These are phyloP conservation scores for Onychostruthus taczanowskii DNA, from an alignment of 2,113 vertebrate genomes.

Conservation along the genomic window DNA sequence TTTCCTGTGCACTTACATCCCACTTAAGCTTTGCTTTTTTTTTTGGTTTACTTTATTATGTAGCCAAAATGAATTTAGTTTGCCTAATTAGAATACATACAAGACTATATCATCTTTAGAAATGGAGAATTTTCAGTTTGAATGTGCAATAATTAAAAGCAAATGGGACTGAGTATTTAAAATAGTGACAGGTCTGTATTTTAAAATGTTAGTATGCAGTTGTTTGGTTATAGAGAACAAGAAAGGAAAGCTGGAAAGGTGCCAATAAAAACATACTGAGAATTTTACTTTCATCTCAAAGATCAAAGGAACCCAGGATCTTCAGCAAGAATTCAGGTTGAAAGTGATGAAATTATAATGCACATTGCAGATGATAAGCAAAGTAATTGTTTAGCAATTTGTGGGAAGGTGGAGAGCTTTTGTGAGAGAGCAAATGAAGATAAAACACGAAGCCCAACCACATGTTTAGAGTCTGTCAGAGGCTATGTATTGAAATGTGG, in stretches of 20 bases:
- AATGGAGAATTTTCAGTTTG: conserved; percentile 1
- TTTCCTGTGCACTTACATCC: background rate
- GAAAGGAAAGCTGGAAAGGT: background rate
- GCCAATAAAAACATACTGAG: background rate
- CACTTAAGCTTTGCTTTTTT: background rate
- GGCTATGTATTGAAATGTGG: background rate
- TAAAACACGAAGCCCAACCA: background rate
- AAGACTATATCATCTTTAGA: background rate
- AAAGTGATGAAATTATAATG: conserved; percentile 26
- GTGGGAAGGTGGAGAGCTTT: background rate
- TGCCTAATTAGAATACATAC: conserved; percentile 6
- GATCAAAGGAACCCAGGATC: conserved; percentile 18
- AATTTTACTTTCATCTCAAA: conserved; percentile 34
- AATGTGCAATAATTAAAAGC: conserved; percentile 27
- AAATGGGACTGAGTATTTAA: background rate
- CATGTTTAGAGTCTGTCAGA: background rate
- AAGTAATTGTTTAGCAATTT: conserved; percentile 15
- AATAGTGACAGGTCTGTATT: conserved; percentile 8
- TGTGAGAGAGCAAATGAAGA: background rate
- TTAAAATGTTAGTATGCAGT: conserved; percentile 2
- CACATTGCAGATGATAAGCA: background rate
- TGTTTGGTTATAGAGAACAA: background rate
- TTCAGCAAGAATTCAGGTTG: conserved; percentile 14
- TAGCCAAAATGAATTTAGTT: conserved; percentile 7
- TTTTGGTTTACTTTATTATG: conserved; percentile 5